Evolutionary conservation across 2,888 invertebrate species (phyloP), one percentile per base, ranked within the genome.

Genomic region (Hypselothyrea guttata): DNA sequence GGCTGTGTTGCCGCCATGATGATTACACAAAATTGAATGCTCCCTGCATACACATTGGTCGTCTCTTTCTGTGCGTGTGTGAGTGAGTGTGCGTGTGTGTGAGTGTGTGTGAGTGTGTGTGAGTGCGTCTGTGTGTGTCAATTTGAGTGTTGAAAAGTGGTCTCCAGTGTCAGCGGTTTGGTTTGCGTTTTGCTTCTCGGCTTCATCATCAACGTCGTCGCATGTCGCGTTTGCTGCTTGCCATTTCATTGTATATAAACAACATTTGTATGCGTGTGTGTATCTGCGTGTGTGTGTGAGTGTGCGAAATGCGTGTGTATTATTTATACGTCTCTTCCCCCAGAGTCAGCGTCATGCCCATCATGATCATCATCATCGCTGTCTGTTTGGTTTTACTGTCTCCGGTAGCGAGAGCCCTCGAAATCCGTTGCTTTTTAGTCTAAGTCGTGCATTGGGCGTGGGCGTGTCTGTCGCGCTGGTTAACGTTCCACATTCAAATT

Each of bases 1-100:
- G 2, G 22, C 54, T 54, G 52, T 42, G 71, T 37, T 57, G 37
- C 69, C 33, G 41, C 44, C 52, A 47, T 42, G 66, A 76, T 78
- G 77, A 84, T 78, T 78, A 84, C 77, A 76, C 84, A 79, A 71
- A 78, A 82, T 81, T 77, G 83, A 84, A 84, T 82, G 75, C 68
- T 54, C 41, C 61, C 44, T 53, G 69, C 67, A 60, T 56, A 69
- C 65, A 61, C 56, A 44, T 59, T 53, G 40, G 12, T 18, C 51
- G 40, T 33, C 47, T 49, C 48, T 37, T 34, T 54, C 7, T 46
- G 18, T 37, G 35, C 59, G 58, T 55, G 35, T 53, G 31, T 53
- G 33, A 52, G 33, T 16, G 15, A 4, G n/a, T 13, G 31, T 33
- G 8, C 30, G 13, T 22, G 42, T 46, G 37, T 47, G 11, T 47